Percentiles rank a stretch among this genome's conserved stretches.
Evolutionary conservation across 2,888 invertebrate species (phyloP).

Genomic region (Pterostichus madidus): DNA sequence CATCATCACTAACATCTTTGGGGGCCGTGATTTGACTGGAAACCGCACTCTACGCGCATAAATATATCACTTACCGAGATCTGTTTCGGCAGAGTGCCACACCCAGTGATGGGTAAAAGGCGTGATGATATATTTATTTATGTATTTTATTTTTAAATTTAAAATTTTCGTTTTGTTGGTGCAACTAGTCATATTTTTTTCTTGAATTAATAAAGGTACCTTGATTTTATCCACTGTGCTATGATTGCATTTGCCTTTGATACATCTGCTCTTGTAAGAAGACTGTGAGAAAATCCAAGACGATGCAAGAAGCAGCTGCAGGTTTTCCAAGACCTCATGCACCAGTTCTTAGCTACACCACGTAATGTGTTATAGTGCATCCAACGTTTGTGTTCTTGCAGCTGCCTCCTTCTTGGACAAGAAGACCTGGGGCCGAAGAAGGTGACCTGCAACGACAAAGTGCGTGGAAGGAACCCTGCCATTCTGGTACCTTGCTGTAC

Average conservation of each 20-base stretch:
- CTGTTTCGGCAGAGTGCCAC: no score
- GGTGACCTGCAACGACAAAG: slow-evolving; percentile 19
- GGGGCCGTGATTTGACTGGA: no score
- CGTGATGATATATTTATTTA: no score
- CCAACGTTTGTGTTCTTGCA: background rate
- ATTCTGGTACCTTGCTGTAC: background rate
- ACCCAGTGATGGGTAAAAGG: no score
- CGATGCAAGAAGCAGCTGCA: slow-evolving; percentile 12
- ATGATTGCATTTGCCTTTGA: background rate
- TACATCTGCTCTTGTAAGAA: background rate
- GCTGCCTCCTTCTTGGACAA: slow-evolving; percentile 10
- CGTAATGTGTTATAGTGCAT: background rate
- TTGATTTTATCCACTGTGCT: no score
- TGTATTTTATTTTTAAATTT: no score
- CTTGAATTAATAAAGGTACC: no score
- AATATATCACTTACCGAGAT: no score
- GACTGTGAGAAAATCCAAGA: slow-evolving; percentile 22
- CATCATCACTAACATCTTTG: no score
- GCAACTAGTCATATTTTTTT: no score
- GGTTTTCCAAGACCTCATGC: background rate
- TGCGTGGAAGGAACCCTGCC: slow-evolving; percentile 1
- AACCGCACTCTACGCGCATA: no score
- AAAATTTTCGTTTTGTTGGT: no score
- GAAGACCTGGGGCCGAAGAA: background rate
- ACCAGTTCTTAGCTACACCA: slow-evolving; percentile 1